Conservation (phyloP, 1,140 invertebrate genomes). For the Brachionus rubens region DNA sequence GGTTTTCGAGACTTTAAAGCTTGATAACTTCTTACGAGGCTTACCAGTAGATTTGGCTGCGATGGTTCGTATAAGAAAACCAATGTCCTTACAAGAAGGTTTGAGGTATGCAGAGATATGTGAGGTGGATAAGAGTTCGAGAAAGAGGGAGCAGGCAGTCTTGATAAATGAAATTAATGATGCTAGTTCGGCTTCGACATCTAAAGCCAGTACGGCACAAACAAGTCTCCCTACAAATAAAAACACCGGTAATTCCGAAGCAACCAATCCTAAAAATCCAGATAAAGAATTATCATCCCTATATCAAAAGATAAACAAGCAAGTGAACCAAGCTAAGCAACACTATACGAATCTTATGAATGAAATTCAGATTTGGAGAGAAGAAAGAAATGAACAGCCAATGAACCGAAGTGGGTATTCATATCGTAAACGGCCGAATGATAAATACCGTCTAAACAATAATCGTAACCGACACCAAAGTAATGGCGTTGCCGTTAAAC, state of each 20-base stretch:
- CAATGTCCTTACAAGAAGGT: not conserved
- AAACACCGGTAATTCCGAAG: not conserved
- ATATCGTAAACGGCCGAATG: not conserved
- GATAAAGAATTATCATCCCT: not conserved
- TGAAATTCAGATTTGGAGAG: not conserved
- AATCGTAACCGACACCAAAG: not conserved
- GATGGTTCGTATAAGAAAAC: not conserved
- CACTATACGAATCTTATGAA: constrained; percentile 5
- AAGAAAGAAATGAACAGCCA: not conserved
- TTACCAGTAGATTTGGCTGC: no score
- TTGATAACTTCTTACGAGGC: not conserved
- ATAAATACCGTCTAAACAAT: not conserved
- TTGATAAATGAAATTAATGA: no score
- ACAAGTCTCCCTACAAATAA: not conserved
- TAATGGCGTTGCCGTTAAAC: not conserved
- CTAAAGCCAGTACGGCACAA: not conserved
- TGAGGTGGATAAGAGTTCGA: not conserved
- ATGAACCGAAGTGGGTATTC: no score
- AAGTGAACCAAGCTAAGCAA: not conserved
- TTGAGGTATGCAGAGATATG: not conserved
- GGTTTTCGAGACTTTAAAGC: not conserved
- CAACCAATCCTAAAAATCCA: not conserved
- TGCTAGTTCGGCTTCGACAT: not conserved
- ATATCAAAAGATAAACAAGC: not conserved
- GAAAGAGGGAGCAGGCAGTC: not conserved